A percentile compares a stretch with the other conserved stretches of the same genome.
phyloP scores from a whole-genome alignment of 2,113 vertebrate species.

The Chitala chitala region DNA sequence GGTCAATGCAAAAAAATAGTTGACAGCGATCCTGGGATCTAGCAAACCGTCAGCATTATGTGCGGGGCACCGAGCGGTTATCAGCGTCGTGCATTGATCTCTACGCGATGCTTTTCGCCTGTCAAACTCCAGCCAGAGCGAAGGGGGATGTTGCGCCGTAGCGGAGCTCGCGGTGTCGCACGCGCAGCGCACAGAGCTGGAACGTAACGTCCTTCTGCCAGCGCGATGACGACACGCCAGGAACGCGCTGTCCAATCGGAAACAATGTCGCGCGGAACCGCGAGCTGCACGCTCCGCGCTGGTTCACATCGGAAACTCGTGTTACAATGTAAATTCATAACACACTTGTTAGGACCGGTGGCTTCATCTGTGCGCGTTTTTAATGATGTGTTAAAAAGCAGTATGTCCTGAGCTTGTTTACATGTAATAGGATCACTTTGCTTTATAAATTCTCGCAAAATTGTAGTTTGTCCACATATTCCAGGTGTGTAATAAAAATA shows the following conservation, averaged over 20 bases:
- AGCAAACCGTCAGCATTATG: slow-evolving; percentile 50
- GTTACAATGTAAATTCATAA: too few species aligned
- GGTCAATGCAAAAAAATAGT: slow-evolving; percentile 55
- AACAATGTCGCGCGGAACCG: slow-evolving; percentile 30
- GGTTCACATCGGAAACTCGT: background rate
- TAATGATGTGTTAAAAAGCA: background rate
- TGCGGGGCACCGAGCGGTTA: slow-evolving; percentile 31
- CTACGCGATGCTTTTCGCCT: slow-evolving; percentile 38
- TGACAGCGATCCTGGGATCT: slow-evolving; percentile 51
- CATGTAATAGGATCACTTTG: too few species aligned
- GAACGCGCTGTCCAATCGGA: slow-evolving; percentile 41
- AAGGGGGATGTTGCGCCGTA: slow-evolving; percentile 48
- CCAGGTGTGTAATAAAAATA: too few species aligned
- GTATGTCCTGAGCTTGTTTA: too few species aligned
- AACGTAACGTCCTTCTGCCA: slow-evolving; percentile 40
- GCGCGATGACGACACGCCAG: slow-evolving; percentile 57
- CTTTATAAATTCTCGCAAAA: too few species aligned
- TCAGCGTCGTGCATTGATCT: slow-evolving; percentile 43
- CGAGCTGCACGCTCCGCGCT: background rate
- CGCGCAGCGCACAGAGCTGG: slow-evolving; percentile 33
- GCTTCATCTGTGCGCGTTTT: too few species aligned
- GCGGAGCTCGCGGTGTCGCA: slow-evolving; percentile 40
- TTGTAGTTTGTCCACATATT: too few species aligned
- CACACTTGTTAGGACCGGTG: too few species aligned
- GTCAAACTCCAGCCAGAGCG: slow-evolving; percentile 33